Evolutionary conservation across 2,888 invertebrate species (phyloP).

Genomic region (Alloplasta piceator): DNA sequence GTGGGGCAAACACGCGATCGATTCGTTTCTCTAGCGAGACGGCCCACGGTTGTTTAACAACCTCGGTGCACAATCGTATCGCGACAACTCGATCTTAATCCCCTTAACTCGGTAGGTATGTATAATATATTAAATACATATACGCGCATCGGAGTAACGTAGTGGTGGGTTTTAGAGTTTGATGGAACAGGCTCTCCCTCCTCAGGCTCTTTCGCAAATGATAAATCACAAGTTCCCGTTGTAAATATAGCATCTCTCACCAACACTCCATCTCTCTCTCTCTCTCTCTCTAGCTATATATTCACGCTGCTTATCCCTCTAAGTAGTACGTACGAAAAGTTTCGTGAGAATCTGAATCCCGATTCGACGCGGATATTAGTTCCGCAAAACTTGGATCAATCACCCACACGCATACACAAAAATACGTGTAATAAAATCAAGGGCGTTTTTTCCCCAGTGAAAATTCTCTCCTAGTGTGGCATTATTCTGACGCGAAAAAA

Average conservation of each 20-base stretch:
- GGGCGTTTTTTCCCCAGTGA: slow-evolving; percentile 41
- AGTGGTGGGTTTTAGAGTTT: slow-evolving; percentile 46
- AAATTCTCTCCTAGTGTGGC: slow-evolving; percentile 19
- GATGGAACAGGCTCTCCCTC: slow-evolving; percentile 27
- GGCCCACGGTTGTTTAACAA: slow-evolving; percentile 70
- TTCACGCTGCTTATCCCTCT: slow-evolving; percentile 40
- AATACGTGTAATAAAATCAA: slow-evolving; percentile 20
- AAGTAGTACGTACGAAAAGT: slow-evolving; percentile 46
- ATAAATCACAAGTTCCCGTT: slow-evolving; percentile 70
- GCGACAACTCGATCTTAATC: slow-evolving; percentile 69
- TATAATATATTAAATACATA: too few species aligned
- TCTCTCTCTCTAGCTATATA: slow-evolving; percentile 28
- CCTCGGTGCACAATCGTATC: slow-evolving; percentile 62
- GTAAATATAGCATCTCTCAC: slow-evolving; percentile 30
- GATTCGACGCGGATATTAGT: slow-evolving; percentile 77
- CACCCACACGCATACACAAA: slow-evolving; percentile 55
- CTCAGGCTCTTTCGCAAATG: slow-evolving; percentile 68
- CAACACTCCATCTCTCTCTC: slow-evolving; percentile 9
- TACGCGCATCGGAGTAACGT: background rate
- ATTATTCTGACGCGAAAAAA: background rate
- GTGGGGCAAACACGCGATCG: slow-evolving; percentile 35
- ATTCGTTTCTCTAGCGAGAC: slow-evolving; percentile 39
- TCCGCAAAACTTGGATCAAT: slow-evolving; percentile 69
- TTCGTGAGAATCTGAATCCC: slow-evolving; percentile 76
- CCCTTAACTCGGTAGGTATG: slow-evolving; percentile 50